phyloP scores from a whole-genome alignment of 1,140 invertebrate genomes.

The Hylaeus anthracinus region DNA sequence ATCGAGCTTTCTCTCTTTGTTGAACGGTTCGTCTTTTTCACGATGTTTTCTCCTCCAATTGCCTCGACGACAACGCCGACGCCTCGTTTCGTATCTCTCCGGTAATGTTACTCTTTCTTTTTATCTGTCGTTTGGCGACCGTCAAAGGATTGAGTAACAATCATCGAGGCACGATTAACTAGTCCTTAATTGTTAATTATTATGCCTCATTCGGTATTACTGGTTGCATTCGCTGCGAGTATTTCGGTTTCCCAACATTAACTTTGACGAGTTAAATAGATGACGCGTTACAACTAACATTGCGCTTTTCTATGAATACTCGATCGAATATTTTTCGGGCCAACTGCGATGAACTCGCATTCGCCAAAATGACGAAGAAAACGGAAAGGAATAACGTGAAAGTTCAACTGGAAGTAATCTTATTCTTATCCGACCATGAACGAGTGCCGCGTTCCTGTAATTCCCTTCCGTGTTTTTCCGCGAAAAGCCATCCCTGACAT shows the following conservation, averaged over 20 bases:
- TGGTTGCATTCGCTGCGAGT: neutral
- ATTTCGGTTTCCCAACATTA: neutral
- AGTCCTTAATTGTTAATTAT: slow-evolving; percentile 34
- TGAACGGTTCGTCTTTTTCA: neutral
- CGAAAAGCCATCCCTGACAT: slow-evolving; percentile 1
- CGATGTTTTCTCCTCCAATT: neutral
- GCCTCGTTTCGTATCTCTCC: neutral
- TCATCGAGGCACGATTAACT: neutral
- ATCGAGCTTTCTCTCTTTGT: neutral
- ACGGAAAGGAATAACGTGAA: neutral
- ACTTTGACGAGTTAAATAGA: too few species aligned
- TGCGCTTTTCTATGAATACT: too few species aligned
- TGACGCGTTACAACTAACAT: too few species aligned
- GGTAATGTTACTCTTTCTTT: neutral
- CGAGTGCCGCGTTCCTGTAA: neutral
- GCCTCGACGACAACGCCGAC: neutral
- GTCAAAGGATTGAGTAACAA: neutral
- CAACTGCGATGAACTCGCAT: too few species aligned
- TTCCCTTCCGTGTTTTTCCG: slow-evolving; percentile 3
- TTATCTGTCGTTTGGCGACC: neutral
- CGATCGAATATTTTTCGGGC: too few species aligned
- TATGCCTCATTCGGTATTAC: slow-evolving; percentile 1
- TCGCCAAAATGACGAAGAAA: too few species aligned
- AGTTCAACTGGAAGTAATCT: neutral
- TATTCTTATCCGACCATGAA: neutral